These are phyloP conservation scores for Drosophila punjabiensis DNA, from an alignment of 1,140 invertebrate species.

Conservation along the genomic window DNA sequence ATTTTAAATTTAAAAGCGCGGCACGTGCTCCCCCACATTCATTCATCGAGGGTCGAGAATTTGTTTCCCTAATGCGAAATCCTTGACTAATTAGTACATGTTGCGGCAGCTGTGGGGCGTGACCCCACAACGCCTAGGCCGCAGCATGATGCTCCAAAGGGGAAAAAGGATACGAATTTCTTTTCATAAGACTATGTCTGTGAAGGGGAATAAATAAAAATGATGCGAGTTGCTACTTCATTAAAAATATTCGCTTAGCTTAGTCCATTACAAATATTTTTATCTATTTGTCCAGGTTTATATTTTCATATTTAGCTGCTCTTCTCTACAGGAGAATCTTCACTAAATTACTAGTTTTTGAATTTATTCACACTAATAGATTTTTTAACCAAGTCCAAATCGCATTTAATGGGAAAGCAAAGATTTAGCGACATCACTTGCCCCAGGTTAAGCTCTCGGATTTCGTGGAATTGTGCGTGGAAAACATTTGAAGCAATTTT, in stretches of 20 bases:
- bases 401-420: too few relatives aligned
- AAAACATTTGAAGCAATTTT: conserved; percentile 58
- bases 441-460: conserved; percentile 8
- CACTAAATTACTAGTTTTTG: too few relatives aligned
- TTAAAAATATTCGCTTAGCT: conserved; percentile 71
- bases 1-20: conserved; percentile 55
- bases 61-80: conserved; percentile 52
- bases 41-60: conserved; percentile 22
- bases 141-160: conserved; percentile 28
- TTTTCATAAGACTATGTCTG: not conserved
- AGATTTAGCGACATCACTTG: not conserved
- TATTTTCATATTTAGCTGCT: not conserved
- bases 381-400: not conserved
- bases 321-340: not conserved
- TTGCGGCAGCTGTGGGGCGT: conserved; percentile 11
- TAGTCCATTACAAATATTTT: conserved; percentile 13
- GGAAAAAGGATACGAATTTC: conserved; percentile 20
- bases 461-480: conserved; percentile 65
- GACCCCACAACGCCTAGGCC: conserved; percentile 22
- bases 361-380: not conserved
- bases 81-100: conserved; percentile 71
- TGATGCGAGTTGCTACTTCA: conserved; percentile 45
- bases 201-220: conserved; percentile 4
- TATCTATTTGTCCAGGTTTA: not conserved
- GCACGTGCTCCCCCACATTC: conserved; percentile 51